These are phyloP conservation scores for Brassicogethes aeneus DNA, from an alignment of 2,888 invertebrate genomes.

Conservation along the genomic window DNA sequence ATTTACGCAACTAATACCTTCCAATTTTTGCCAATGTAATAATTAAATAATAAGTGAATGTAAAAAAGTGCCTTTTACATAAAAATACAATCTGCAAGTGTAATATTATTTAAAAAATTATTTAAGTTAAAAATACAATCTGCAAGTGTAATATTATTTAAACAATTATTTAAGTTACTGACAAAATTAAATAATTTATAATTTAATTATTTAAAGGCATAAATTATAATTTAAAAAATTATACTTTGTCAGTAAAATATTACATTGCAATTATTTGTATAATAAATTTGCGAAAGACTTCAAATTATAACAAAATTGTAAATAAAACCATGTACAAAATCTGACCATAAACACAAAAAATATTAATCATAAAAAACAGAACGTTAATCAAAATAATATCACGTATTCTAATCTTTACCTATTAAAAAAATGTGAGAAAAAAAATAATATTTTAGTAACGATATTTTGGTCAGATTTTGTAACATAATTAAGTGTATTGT, in stretches of 20 bases:
- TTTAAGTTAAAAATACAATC: constrained; percentile 36
- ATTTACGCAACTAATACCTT: constrained; percentile 38
- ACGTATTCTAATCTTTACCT: not conserved
- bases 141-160: constrained; percentile 25
- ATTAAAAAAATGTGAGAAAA: not conserved
- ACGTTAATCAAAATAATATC: not conserved
- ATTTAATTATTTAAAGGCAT: too few species aligned
- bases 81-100: constrained; percentile 35
- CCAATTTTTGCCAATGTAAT: constrained; percentile 40
- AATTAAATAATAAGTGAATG: constrained; percentile 30
- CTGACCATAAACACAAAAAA: not conserved
- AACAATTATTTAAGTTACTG: not conserved
- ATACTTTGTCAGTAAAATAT: not conserved
- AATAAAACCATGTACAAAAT: not conserved
- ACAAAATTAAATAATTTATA: too few species aligned
- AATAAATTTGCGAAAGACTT: not conserved
- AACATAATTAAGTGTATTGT: not conserved
- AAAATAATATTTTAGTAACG: not conserved
- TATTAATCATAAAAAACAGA: not conserved
- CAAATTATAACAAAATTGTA: not conserved
- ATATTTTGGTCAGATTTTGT: not conserved
- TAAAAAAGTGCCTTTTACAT: constrained; percentile 41
- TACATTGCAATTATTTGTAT: not conserved
- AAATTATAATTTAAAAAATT: too few species aligned
- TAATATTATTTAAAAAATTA: too few species aligned